These are phyloP conservation scores for Zingel zingel DNA, from an alignment of 2,113 vertebrate species.

Conservation along the genomic window DNA sequence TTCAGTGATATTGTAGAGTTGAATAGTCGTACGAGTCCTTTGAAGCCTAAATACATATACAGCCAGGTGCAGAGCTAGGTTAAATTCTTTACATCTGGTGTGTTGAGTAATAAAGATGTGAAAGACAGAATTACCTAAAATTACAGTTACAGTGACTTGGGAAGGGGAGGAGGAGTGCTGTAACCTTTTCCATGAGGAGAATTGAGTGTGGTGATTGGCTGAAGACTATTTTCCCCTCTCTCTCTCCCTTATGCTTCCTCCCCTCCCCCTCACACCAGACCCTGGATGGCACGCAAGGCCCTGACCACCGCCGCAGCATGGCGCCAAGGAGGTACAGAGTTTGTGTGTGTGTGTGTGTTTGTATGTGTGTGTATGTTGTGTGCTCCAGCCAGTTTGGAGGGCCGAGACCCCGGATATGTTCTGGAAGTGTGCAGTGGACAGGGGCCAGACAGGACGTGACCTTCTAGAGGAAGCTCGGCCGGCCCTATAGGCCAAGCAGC, in stretches of 20 bases:
- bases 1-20: conserved; percentile 2
- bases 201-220: conserved; percentile 57
- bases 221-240: conserved; percentile 61
- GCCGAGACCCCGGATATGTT: conserved; percentile 83
- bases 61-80: conserved; percentile 63
- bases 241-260: conserved; percentile 39
- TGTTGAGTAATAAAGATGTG: conserved; percentile 57
- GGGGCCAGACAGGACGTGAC: conserved; percentile 86
- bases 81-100: conserved; percentile 59
- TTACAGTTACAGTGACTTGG: conserved; percentile 46
- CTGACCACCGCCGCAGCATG: conserved; percentile 75
- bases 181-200: conserved; percentile 76
- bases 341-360: conserved; percentile 34
- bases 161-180: conserved; percentile 32
- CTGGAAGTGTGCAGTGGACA: conserved; percentile 86
- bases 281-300: conserved; percentile 73
- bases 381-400: conserved; percentile 46
- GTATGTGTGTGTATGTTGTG: conserved; percentile 29
- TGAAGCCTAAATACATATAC: conserved; percentile 3
- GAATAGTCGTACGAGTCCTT: conserved; percentile 18
- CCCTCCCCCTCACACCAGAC: conserved; percentile 53
- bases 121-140: conserved; percentile 59
- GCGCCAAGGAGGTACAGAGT: conserved; percentile 68
- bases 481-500: conserved; percentile 75
- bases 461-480: conserved; percentile 77